Evolutionary conservation across 2,113 vertebrate genomes (phyloP).

Genomic region (Centropus bengalensis): DNA sequence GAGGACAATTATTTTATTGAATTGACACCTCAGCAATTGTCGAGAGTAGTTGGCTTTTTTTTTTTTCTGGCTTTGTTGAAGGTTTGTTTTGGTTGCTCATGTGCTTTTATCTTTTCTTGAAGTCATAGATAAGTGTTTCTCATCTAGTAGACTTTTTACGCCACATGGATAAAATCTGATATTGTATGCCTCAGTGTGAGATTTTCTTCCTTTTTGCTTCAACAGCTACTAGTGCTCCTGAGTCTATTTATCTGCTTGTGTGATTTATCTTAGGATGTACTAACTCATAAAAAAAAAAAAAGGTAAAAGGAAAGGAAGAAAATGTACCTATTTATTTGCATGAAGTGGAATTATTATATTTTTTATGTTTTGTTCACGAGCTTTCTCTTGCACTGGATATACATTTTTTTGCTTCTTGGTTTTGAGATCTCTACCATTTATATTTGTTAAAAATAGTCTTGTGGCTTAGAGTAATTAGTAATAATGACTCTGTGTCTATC

Average conservation of each 20-base stretch:
- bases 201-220: neutral
- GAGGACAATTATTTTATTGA: constrained; percentile 25
- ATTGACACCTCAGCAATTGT: neutral
- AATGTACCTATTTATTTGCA: neutral
- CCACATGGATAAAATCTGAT: neutral
- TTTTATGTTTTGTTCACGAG: neutral
- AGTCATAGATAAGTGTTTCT: constrained; percentile 14
- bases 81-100: neutral
- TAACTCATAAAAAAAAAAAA: neutral
- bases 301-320: neutral
- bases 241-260: neutral
- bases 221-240: neutral
- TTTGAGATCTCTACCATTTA: neutral
- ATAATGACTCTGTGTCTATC: neutral
- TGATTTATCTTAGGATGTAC: neutral
- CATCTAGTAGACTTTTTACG: neutral
- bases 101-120: constrained; percentile 7
- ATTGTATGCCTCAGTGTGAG: neutral
- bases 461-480: neutral
- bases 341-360: neutral
- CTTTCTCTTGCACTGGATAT: neutral
- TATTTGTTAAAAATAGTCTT: neutral
- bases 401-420: neutral
- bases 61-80: neutral
- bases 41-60: neutral